Evolutionary conservation across 2,113 vertebrate genomes (phyloP).

Genomic region (Nothobranchius kuhntae): DNA sequence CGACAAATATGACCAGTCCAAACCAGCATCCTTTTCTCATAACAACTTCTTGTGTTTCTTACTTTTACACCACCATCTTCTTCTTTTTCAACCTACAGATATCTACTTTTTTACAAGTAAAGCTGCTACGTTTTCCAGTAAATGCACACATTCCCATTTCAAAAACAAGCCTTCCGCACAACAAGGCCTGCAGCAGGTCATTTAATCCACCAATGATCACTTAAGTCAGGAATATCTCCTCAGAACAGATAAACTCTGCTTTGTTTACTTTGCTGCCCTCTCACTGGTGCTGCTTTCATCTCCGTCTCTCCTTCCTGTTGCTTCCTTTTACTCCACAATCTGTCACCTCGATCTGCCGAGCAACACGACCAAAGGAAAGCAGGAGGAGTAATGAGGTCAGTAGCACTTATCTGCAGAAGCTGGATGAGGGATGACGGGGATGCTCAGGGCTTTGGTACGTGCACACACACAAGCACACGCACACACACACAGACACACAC

Average conservation of each 20-base stretch:
- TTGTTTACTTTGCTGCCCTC: background rate
- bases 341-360: conserved; percentile 52
- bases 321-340: conserved; percentile 49
- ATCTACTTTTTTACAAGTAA: background rate
- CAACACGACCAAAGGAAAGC: conserved; percentile 3
- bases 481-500: background rate
- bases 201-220: background rate
- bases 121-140: background rate
- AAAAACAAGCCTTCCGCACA: background rate
- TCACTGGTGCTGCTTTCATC: background rate
- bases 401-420: conserved; percentile 53
- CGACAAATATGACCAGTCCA: no score
- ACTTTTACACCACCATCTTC: no score
- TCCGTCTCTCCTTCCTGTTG: conserved; percentile 13
- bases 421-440: conserved; percentile 29
- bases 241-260: background rate
- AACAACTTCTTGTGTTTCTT: no score
- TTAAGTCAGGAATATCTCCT: background rate
- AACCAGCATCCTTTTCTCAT: no score
- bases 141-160: background rate
- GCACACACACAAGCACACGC: conserved; percentile 1
- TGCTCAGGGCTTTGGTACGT: conserved; percentile 10
- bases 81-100: no score
- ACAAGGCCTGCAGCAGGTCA: background rate
- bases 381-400: conserved; percentile 68